Conservation (phyloP, 2,113 vertebrate genomes). For the Myotis yumanensis region DNA sequence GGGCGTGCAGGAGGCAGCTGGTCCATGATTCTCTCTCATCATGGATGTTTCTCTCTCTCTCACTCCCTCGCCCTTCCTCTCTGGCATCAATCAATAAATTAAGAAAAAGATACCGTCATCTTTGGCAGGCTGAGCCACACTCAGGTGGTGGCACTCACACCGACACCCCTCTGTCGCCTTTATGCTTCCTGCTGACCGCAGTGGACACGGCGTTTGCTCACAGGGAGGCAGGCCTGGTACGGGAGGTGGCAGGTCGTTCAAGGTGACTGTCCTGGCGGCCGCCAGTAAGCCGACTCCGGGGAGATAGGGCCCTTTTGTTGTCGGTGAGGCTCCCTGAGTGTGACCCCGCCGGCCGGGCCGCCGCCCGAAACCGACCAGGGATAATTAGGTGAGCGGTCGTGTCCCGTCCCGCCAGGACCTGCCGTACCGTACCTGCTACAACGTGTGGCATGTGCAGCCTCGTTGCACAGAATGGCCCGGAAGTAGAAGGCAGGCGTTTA, state of each 20-base stretch:
- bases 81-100: too few relatives aligned
- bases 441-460: too few relatives aligned
- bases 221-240: neutral
- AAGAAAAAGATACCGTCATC: neutral
- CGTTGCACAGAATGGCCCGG: too few relatives aligned
- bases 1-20: too few relatives aligned
- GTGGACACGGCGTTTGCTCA: neutral
- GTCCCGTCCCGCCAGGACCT: neutral
- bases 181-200: neutral
- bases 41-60: too few relatives aligned
- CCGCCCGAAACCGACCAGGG: neutral
- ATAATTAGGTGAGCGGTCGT: neutral
- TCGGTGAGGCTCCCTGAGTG: neutral
- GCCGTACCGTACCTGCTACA: neutral
- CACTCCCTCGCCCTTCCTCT: too few relatives aligned
- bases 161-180: neutral
- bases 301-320: conserved; percentile 34
- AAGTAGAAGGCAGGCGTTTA: too few relatives aligned
- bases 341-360: neutral
- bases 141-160: neutral
- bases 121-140: neutral
- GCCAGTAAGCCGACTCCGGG: neutral
- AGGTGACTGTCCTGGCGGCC: conserved; percentile 58
- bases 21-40: too few relatives aligned
- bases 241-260: neutral